A percentile compares a stretch with the other conserved stretches of the same genome.
These are phyloP conservation scores for Atherix ibis DNA, from an alignment of 2,888 invertebrate genomes.

Conservation along the genomic window DNA sequence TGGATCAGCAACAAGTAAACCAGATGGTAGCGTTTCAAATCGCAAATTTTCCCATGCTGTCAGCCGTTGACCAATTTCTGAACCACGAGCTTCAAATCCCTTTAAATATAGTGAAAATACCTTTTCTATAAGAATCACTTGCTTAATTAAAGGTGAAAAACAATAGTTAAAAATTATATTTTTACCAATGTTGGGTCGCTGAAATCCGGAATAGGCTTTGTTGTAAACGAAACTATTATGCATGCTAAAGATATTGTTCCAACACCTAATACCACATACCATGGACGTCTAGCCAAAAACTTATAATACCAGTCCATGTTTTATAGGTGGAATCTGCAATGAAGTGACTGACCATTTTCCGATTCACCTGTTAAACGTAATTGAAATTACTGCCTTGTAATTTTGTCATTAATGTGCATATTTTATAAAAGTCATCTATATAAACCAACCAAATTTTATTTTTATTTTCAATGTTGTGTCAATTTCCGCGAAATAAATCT, in stretches of 20 bases:
- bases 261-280: conserved; percentile 44
- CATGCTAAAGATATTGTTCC: conserved; percentile 47
- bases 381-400: too few species aligned
- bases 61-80: conserved; percentile 59
- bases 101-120: conserved; percentile 25
- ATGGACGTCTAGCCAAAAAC: conserved; percentile 50
- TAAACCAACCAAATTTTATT: too few species aligned
- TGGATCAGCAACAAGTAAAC: conserved; percentile 56
- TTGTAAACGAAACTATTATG: conserved; percentile 46
- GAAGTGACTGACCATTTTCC: too few species aligned
- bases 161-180: conserved; percentile 9
- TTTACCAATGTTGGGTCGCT: conserved; percentile 69
- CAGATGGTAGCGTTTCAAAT: conserved; percentile 53
- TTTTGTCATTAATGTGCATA: too few species aligned
- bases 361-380: too few species aligned
- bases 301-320: conserved; percentile 44
- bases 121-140: too few species aligned
- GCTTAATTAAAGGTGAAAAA: not conserved
- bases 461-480: too few species aligned
- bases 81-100: conserved; percentile 90
- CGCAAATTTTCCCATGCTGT: conserved; percentile 74
- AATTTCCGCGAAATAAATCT: too few species aligned
- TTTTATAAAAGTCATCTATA: too few species aligned
- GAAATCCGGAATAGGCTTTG: conserved; percentile 59
- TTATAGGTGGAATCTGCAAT: too few species aligned